Conservation (phyloP, 2,888 invertebrate genomes). For the Syrphus vitripennis region DNA sequence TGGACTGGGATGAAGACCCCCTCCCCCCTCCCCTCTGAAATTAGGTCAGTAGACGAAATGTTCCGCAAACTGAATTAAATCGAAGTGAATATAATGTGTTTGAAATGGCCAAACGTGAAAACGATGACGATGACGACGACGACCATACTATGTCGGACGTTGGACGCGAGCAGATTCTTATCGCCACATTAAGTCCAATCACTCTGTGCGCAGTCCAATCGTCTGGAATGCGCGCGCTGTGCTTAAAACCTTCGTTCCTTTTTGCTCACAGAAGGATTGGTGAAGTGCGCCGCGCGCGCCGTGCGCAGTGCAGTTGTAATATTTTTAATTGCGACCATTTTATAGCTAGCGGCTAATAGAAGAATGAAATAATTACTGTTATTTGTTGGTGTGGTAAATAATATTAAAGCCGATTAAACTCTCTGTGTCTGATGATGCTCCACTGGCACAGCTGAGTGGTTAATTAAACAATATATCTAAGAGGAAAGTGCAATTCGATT, state of each 20-base stretch:
- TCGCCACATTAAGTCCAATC: conserved; percentile 68
- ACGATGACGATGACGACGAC: background rate
- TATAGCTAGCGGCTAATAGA: conserved; percentile 5
- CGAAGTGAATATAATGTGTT: conserved; percentile 45
- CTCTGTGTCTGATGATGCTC: background rate
- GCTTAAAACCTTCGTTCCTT: conserved; percentile 25
- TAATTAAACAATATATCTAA: conserved; percentile 7
- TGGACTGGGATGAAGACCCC: conserved; percentile 30
- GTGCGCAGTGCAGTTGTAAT: background rate
- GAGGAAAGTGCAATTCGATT: conserved; percentile 26
- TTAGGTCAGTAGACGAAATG: conserved; percentile 67
- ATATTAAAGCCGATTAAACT: conserved; percentile 8
- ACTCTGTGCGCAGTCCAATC: conserved; percentile 14
- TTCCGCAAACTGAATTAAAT: conserved; percentile 65
- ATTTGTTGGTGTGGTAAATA: conserved; percentile 32
- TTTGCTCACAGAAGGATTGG: background rate
- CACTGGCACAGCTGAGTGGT: background rate
- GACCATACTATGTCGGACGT: background rate
- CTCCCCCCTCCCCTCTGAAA: too few relatives aligned
- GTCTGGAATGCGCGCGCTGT: conserved; percentile 12
- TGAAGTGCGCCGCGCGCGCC: background rate
- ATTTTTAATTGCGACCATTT: conserved; percentile 19
- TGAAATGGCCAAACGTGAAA: conserved; percentile 25
- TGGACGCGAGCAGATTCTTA: conserved; percentile 31
- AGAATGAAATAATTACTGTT: conserved; percentile 39